These are phyloP conservation scores for Epinotia demarniana DNA, from an alignment of 2,888 invertebrate species.

Conservation along the genomic window DNA sequence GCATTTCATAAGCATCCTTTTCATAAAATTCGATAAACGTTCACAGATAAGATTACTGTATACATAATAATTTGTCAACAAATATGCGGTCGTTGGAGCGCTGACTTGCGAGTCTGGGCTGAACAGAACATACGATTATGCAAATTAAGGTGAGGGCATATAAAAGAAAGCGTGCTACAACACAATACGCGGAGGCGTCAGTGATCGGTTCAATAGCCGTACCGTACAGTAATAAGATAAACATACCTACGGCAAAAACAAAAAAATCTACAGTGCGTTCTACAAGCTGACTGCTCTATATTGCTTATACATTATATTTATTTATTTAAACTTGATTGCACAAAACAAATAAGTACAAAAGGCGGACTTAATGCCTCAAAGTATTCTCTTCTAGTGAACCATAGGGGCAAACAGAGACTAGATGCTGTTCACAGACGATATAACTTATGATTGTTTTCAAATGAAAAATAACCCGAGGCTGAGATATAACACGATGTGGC, in stretches of 20 bases:
- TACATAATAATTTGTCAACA: constrained; percentile 40
- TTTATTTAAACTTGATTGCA: too few relatives aligned
- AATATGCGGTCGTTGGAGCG: constrained; percentile 35
- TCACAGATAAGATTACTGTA: constrained; percentile 37
- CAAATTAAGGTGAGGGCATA: constrained; percentile 45
- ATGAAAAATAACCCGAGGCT: constrained; percentile 35
- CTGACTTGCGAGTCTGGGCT: constrained; percentile 27
- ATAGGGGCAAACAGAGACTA: too few relatives aligned
- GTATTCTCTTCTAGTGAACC: too few relatives aligned
- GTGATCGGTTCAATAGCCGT: constrained; percentile 67
- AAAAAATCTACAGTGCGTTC: constrained; percentile 72
- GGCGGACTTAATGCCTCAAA: too few relatives aligned
- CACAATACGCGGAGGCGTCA: constrained; percentile 60
- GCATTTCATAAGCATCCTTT: constrained; percentile 29
- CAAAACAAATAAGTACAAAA: too few relatives aligned
- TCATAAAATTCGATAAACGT: constrained; percentile 21
- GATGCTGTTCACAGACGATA: constrained; percentile 22
- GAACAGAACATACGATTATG: constrained; percentile 43
- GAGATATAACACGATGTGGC: constrained; percentile 69
- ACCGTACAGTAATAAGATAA: constrained; percentile 69
- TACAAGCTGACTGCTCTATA: constrained; percentile 24
- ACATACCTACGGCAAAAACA: constrained; percentile 69
- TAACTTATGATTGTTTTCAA: constrained; percentile 21
- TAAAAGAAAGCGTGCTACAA: constrained; percentile 58
- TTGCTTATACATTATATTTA: constrained; percentile 2